These are phyloP conservation scores for Oreohelix idahoensis DNA, from an alignment of 1,140 invertebrate species.

Conservation along the genomic window DNA sequence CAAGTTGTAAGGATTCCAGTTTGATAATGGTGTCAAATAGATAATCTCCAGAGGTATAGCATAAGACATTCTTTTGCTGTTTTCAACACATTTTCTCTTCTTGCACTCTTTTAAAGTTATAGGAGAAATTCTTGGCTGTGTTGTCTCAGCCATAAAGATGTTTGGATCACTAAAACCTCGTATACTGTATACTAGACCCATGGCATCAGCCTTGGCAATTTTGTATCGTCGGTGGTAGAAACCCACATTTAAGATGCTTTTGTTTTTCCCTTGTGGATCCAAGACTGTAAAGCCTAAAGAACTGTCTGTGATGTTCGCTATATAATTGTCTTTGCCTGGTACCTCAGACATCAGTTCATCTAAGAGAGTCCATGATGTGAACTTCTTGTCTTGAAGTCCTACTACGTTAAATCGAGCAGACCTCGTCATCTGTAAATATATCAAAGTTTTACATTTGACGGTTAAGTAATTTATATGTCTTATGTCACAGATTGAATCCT, in stretches of 20 bases:
- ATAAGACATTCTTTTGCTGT: conserved; percentile 48
- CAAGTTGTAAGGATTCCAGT: conserved; percentile 64
- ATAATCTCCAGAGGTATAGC: conserved; percentile 64
- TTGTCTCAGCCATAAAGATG: conserved; percentile 59
- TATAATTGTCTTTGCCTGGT: conserved; percentile 65
- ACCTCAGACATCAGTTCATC: conserved; percentile 63
- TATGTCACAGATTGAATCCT: no score
- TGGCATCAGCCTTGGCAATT: conserved; percentile 43
- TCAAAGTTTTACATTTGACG: no score
- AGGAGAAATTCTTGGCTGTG: conserved; percentile 47
- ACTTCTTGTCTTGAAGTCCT: conserved; percentile 8
- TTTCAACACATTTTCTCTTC: conserved; percentile 34
- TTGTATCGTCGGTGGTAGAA: conserved; percentile 57
- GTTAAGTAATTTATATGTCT: no score
- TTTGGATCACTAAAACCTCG: conserved; percentile 60
- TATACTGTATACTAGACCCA: conserved; percentile 30
- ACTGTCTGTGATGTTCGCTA: conserved; percentile 50
- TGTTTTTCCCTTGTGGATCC: conserved; percentile 32
- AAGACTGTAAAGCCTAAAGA: conserved; percentile 43
- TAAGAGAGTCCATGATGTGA: conserved; percentile 34
- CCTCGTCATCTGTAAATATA: neutral
- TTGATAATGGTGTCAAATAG: conserved; percentile 59
- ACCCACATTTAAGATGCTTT: conserved; percentile 51
- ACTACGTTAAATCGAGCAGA: neutral
- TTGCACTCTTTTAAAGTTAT: conserved; percentile 32